These are phyloP conservation scores for Helicoverpa zea DNA, from an alignment of 1,140 invertebrate genomes.

Conservation along the genomic window DNA sequence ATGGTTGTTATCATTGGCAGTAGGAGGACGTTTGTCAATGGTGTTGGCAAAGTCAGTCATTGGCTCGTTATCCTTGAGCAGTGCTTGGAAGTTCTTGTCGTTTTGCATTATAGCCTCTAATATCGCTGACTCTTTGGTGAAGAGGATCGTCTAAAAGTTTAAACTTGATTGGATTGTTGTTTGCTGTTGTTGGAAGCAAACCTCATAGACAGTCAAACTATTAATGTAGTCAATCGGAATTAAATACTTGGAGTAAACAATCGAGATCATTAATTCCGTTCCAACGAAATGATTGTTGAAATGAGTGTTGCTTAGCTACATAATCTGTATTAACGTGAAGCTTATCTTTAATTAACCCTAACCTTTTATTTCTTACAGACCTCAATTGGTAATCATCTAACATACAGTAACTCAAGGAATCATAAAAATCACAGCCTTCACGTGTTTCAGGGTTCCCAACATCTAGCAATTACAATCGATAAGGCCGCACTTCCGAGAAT, in stretches of 20 bases:
- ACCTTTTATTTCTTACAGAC: too few species aligned
- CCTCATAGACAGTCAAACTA: too few species aligned
- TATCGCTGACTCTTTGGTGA: conserved; percentile 92
- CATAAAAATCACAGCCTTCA: neutral
- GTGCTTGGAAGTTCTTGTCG: conserved; percentile 89
- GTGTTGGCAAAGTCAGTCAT: conserved; percentile 56
- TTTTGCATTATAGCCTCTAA: conserved; percentile 91
- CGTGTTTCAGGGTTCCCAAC: neutral
- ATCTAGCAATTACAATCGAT: conserved; percentile 14
- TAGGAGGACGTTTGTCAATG: conserved; percentile 87
- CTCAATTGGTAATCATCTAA: too few species aligned
- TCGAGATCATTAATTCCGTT: too few species aligned
- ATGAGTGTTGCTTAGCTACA: too few species aligned
- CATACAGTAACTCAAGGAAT: neutral
- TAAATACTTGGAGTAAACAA: too few species aligned
- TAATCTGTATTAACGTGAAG: too few species aligned
- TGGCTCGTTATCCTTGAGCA: conserved; percentile 81
- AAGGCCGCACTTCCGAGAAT: conserved; percentile 14
- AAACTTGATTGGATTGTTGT: neutral
- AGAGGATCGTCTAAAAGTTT: conserved; percentile 92
- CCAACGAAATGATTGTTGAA: too few species aligned
- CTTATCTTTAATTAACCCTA: too few species aligned
- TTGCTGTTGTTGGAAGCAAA: neutral
- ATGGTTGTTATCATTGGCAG: conserved; percentile 81
- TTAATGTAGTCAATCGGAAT: too few species aligned